Base-by-base conservation (phyloP, 2,113 vertebrate species). In the Mobula hypostoma region DNA sequence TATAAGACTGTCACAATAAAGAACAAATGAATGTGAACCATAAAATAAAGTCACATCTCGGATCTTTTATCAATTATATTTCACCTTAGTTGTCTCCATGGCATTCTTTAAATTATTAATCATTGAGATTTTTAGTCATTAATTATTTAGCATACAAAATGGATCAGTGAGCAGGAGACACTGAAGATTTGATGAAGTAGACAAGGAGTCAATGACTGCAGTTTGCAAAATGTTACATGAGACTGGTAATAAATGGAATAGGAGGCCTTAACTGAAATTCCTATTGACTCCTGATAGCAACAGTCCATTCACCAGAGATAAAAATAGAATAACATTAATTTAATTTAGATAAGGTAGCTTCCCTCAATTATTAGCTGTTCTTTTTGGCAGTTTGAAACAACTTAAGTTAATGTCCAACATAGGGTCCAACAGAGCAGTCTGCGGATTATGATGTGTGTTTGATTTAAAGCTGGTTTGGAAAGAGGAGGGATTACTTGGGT, bases 51-150 rank as follows among this genome's bases (percentile, higher is more conserved):
- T 88, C 7, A 17, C 29, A 66, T 29, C 14, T 90, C 85, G 32
- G 5, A 66, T 68, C 85, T 14, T 66, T 90, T 68, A 90, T 90
- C 58, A 90, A 90, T 90, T 90, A 68, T 66, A 68, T 90, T 90
- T 66, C 85, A 90, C 61, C 61, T 68, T 90, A 66, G 61, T 66
- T 68, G 61, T 66, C 61, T 36, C 61, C 61, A 32, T 90, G 85
- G n/a, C 63, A n/a, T 17, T 90, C 29, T 68, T 68, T 90, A 5
- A 90, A 90, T 68, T 68, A 66, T 68, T 90, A 90, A 90, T 66
- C 85, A 68, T 90, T 90, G 61, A 66, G 2, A 66, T 90, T 90
- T 66, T 68, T 15, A 63, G 14, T 6, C 15, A 90, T 90, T 90
- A 90, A 90, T 90, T 68, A 90, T 90, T 90, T 32, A 90, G 1